Evolutionary conservation across 2,113 vertebrate species (phyloP).

Genomic region (Galemys pyrenaicus): DNA sequence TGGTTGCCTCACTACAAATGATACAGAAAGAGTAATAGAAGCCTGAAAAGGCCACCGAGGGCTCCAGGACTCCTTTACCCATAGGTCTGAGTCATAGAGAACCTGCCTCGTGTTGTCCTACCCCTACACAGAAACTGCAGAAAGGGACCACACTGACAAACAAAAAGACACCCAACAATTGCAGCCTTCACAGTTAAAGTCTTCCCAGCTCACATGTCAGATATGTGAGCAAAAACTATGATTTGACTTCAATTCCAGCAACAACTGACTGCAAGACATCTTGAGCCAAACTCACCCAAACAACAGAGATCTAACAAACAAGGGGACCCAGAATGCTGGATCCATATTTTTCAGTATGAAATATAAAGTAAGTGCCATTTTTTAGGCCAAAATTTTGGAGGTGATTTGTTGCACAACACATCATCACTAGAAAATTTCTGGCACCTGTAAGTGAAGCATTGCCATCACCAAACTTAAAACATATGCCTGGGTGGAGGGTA

Average conservation of each 20-base stretch:
- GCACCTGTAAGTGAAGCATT: background rate
- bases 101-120: too few relatives aligned
- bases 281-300: background rate
- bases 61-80: too few relatives aligned
- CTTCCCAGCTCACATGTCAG: background rate
- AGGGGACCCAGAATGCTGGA: background rate
- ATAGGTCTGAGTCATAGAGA: too few relatives aligned
- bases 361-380: background rate
- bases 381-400: background rate
- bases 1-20: too few relatives aligned
- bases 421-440: background rate
- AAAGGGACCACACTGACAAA: background rate
- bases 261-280: background rate
- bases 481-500: background rate
- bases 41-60: too few relatives aligned
- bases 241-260: background rate
- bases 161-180: background rate
- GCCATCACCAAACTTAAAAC: background rate
- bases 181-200: background rate
- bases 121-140: background rate
- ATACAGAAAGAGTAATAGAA: too few relatives aligned
- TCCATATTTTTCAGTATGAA: background rate
- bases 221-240: background rate
- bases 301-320: background rate
- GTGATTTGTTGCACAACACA: background rate